Evolutionary conservation across 2,797 vertebrate species (phyloP), one percentile per base, ranked within the genome.

Genomic region (Paguma larvata): DNA sequence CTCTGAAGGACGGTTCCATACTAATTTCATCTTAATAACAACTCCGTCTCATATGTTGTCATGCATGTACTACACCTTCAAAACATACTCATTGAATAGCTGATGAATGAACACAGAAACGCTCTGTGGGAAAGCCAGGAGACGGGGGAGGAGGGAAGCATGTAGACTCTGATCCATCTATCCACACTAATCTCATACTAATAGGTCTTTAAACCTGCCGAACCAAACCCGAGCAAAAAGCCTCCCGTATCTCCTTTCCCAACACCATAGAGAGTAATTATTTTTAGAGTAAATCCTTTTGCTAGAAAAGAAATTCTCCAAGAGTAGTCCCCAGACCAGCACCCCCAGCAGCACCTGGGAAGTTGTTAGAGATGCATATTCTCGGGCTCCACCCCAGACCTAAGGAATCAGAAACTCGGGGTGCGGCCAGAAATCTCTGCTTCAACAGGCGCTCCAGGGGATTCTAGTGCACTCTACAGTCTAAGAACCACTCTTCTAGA

Each of bases 201-300:
- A 86, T 27, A 63, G 27, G 56, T 65, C 94, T 85, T 80, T 75
- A 91, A 84, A 62, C 34, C 73, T 72, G 53, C 21, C 88, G 78
- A 87, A 84, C 63, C 86, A 86, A 94, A 91, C 41, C 75, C 78
- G 75, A 89, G 68, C 10, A 82, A 80, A 83, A 84, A 30, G 44
- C 59, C 85, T 67, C 78, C 51, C 32, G 3, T 19, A 14, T 62
- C 59, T 92, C 48, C 77, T 93, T 82, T 48, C 56, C 80, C 62
- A 73, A 8, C 23, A 90, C 56, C 38, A 23, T 3, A 59, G 59
- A 89, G 9, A 93, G 25, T 18, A 70, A 65, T 75, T 14, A 41
- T 48, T 34, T 95, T 67, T 75, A 65, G 15, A 89, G 62, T 32
- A 94, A 78, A 88, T 41, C 67, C 73, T 95, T 91, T 94, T 32